Evolutionary conservation across 2,113 vertebrate genomes (phyloP).

Genomic region (Nothobranchius kuhntae): DNA sequence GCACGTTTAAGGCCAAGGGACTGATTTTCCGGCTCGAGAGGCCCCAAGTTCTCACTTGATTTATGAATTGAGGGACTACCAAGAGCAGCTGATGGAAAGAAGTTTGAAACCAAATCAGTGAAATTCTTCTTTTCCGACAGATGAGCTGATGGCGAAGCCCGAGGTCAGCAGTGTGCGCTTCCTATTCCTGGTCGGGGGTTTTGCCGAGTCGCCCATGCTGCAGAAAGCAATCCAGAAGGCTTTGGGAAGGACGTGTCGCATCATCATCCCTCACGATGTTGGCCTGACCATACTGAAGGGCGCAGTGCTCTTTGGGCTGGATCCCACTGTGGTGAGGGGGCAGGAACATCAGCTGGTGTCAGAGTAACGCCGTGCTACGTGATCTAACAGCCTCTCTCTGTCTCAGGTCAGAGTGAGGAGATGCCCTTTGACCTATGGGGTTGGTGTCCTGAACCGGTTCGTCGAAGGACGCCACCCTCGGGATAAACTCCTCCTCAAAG

Average conservation of each 20-base stretch:
- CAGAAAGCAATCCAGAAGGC: constrained; percentile 86
- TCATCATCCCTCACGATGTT: constrained; percentile 93
- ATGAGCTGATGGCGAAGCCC: constrained; percentile 83
- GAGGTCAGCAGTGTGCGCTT: constrained; percentile 89
- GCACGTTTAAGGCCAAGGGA: constrained; percentile 1
- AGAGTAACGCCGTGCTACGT: not conserved
- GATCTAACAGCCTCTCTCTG: not conserved
- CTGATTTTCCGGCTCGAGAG: constrained; percentile 5
- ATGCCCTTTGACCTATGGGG: constrained; percentile 91
- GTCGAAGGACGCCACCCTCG: constrained; percentile 88
- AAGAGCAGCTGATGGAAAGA: not conserved
- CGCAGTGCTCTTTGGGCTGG: constrained; percentile 93
- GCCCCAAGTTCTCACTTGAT: not conserved
- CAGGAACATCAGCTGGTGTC: not conserved
- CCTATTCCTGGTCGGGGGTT: constrained; percentile 95
- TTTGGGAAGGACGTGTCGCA: constrained; percentile 83
- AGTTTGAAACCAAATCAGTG: not conserved
- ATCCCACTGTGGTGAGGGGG: constrained; percentile 84
- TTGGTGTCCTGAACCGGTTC: constrained; percentile 92
- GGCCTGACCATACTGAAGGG: constrained; percentile 95
- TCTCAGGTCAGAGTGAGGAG: constrained; percentile 86
- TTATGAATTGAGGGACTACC: not conserved
- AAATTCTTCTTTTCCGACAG: constrained; percentile 60
- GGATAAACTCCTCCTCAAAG: constrained; percentile 92
- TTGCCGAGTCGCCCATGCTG: constrained; percentile 91